Base-by-base conservation (phyloP, 64 coral and sea anemone genomes). In the Porites lutea region DNA sequence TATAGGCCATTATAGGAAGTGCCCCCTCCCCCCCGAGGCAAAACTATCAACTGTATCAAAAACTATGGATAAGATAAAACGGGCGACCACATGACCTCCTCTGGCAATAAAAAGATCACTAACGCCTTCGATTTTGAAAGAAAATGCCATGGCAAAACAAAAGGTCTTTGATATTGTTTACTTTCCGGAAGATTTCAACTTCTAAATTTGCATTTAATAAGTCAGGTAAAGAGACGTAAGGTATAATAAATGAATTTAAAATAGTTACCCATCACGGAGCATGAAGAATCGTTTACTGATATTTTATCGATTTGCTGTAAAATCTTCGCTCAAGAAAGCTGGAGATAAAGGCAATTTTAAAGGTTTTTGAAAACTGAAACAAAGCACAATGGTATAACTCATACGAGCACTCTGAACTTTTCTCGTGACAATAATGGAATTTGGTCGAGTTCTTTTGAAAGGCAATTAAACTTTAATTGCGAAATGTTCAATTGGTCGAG, bases 381-480 rank as follows among this genome's bases (percentile, higher is more conserved):
- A 68, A 52, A 84, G 5, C 12, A 2, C 37, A 84, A 68, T 84
- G 61, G 63, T 18, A 15, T 20, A 43, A 79, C 59, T 59, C 52
- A 58, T 79, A 13, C 37, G 5, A 58, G 0, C 13, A 3, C 11
- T 20, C 14, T 44, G 47, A 51, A 74, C 12, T 3, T 20, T 68
- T 48, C 27, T 47, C 81, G 63, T 69, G 63, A 51, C 81, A 84
- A 53, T 84, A 84, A 52, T 52, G 81, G 81, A 84, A 84, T 84
- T 67, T 84, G 23, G 48, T 5, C 6, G 51, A 52, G 62, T 84
- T 18, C 48, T 84, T 55, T 68, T 51, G 61, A 51, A 9, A 5
- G 0, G n/a, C 65, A 68, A 84, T 84, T 84, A 84, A 66, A 51
- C 45, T 27, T 65, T 84, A 84, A 50, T 84, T 69, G 52, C 45